Base-by-base conservation (phyloP, 2,797 vertebrate species). In the Amniataba percoides region DNA sequence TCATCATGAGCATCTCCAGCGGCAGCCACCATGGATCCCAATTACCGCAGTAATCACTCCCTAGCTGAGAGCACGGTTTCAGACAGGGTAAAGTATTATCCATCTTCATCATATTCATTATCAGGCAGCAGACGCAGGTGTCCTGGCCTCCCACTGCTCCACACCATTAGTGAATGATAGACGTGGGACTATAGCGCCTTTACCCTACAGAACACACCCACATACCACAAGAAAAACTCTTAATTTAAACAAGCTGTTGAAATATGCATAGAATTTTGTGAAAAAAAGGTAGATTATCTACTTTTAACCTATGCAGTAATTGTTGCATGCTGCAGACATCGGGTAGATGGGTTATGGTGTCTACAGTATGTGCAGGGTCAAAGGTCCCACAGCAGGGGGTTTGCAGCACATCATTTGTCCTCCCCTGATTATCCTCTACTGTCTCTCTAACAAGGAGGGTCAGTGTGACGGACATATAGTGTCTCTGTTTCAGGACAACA, bases 81-180 rank as follows among this genome's bases (percentile, higher is more conserved):
- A 88, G 88, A 90, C 84, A 64, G 74, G 75, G 77, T 67, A 88
- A 87, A 89, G 83, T 83, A 82, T 90, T 88, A 93, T 93, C 90
- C 82, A 89, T 94, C 94, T 94, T 93, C 91, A 94, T 95, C 94
- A 92, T 92, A 88, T 92, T 92, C 91, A 93, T 92, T 90, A 93
- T 93, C 86, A 84, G 78, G 84, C 87, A 80, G 78, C 88, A 92
- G 92, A 94, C 85, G 85, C 92, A 93, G 90, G 91, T 90, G 89
- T 89, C 90, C 83, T 71, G 80, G 87, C 84, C 87, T 93, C 92
- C 91, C 89, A 80, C 86, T 81, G 90, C 89, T 89, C 77, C 82
- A 84, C 90, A 79, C 89, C 88, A 90, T 94, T 93, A 95, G 89
- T 79, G 84, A 84, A 81, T 84, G 89, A 94, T 88, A 87, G 89